Evolutionary conservation across 2,888 invertebrate species (phyloP), one percentile per base, ranked within the genome.

Genomic region (Liposcelis brunnea): DNA sequence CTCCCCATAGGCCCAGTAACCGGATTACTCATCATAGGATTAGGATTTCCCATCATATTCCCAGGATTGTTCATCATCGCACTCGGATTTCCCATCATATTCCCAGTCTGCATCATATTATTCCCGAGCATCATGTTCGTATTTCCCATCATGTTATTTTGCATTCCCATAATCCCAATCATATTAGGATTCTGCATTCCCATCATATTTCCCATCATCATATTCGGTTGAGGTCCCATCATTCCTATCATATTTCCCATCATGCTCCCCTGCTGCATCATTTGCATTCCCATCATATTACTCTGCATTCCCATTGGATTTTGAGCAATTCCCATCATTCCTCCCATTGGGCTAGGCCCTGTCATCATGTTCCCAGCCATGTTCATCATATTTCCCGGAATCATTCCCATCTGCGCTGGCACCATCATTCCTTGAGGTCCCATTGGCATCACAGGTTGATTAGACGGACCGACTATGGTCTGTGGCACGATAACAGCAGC

Each of bases 361-460:
- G 10, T n/a, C 19, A 19, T 14, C 7, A 40, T 18, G 40, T 40
- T 40, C 16, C 19, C 19, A 19, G 18, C 5, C 19, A 19, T 14
- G 4, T 18, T 18, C 40, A 40, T 40, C 19, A 19, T 16, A 36
- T 14, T 36, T 36, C 7, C 15, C 37, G 16, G 12, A 7, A 10
- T 36, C 16, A 10, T 7, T 7, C 37, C 37, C 37, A 36, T 36
- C 8, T 14, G 10, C 8, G 10, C 32, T 32, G 32, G 32, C 32
- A 32, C n/a, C 35, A 35, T 10, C 4, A 6, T 35, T 15, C 16
- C 16, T 16, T 14, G 35, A 35, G 35, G 15, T 10, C 14, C 16
- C 35, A 15, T 35, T 35, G 35, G 10, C 35, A 35, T 35, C 10
- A 35, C 16, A 35, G n/a, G n/a, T n/a, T n/a, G n/a, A n/a, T 35